Evolutionary conservation across 1,140 invertebrate genomes (phyloP), one percentile per base, ranked within the genome.

Genomic region (Trachymyrmex cornetzi): DNA sequence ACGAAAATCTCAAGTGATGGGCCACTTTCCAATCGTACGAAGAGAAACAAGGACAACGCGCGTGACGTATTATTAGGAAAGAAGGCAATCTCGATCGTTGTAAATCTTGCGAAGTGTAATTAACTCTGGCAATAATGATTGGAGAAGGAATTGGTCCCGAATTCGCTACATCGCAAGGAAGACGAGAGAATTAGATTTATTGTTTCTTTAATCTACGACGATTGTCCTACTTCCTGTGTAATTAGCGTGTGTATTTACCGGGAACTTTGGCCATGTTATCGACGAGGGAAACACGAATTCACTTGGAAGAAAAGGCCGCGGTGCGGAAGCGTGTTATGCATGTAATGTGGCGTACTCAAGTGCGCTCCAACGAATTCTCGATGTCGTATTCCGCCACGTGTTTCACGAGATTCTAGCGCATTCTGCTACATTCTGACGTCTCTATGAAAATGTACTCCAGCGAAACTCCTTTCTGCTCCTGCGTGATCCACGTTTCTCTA

Each of bases 31-130:
- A 38, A 19, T 84, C 27, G n/a, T 19, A 24, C 67, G 16, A 6
- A 14, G 74, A 55, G 75, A 53, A 85, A 85, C 34, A 79, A 67
- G 50, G 63, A 66, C 48, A 27, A 85, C 59, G 61, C 48, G 27
- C 24, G 55, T 24, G 80, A 84, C 55, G 44, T 84, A 84, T 84
- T 84, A 84, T 84, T 84, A 84, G 69, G 14, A 55, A 75, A 74
- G 67, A 82, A 84, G 55, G 69, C 80, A 84, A 84, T 84, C 69
- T 84, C 69, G 80, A 84, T 84, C 19, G 80, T 84, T 84, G 67
- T 84, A 84, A 84, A 84, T 84, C 80, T 84, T 57, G 55, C 80
- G 5, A 27, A 53, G 53, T 59, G 80, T 84, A 84, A 84, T 84
- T 84, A 84, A 84, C 80, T 75, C 55, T 27, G 80, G 80, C 80